Base-by-base conservation (phyloP, 2,888 invertebrate genomes). In the Apodemia mormo region DNA sequence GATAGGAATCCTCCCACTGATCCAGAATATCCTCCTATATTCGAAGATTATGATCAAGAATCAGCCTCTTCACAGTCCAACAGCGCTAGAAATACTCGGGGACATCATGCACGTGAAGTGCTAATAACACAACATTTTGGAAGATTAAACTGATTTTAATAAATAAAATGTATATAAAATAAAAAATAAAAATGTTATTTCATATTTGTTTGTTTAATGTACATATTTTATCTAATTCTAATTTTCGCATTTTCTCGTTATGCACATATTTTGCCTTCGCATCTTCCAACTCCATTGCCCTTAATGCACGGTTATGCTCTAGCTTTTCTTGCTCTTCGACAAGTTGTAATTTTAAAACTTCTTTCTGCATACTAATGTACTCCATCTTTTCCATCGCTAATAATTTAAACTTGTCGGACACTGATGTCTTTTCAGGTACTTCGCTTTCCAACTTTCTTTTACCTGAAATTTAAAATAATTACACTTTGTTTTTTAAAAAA, bases 261-360 rank as follows among this genome's bases (percentile, higher is more conserved):
- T 33, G 33, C 5, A 33, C 58, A 58, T 30, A 58, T 29, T 58
- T 58, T 58, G 58, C 58, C 29, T 58, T 58, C 12, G 58, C 58
- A 5, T 58, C 58, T 58, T 58, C 58, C 29, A 58, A 30, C 30
- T 58, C 29, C 58, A 58, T 30, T 6, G 29, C 10, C 4, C 58
- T 30, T 58, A 58, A 29, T 10, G 30, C 30, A 58, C 58, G 30
- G 4, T 58, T 58, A 30, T 58, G 58, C 4, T 58, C 58, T 29
- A 58, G 4, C 29, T 58, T 58, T 30, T 58, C 30, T 58, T 58
- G 58, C 58, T 58, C 58, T 29, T 58, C 58, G 10, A 58, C 3
- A 58, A 58, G 58, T 12, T 58, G 58, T 30, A 58, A 7, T 58
- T 58, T 58, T 29, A 58, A 29, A 6, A 58, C 12, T 58, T 58